These are phyloP conservation scores for Archivesica marissinica DNA, from an alignment of 1,140 invertebrate genomes.

Conservation along the genomic window DNA sequence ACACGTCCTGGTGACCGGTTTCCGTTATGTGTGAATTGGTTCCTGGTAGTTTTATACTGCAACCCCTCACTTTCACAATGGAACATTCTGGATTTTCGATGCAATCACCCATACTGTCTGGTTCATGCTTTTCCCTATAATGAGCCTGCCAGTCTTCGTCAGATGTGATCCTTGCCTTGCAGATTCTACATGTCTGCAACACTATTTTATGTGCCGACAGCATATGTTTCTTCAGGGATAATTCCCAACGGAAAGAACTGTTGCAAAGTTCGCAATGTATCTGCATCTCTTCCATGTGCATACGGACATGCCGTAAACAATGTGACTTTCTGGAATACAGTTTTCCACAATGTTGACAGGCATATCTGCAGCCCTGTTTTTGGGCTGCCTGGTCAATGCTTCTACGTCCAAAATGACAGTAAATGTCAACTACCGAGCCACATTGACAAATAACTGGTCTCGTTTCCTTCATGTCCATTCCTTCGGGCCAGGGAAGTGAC, in stretches of 20 bases:
- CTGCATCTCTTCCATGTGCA: not conserved
- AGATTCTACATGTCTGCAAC: not conserved
- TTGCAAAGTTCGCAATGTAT: not conserved
- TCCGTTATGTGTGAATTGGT: too few relatives aligned
- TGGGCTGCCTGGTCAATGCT: not conserved
- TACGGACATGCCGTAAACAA: constrained; percentile 6
- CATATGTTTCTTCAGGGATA: not conserved
- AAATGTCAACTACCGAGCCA: constrained; percentile 33
- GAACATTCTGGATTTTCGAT: too few relatives aligned
- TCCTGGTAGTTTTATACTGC: too few relatives aligned
- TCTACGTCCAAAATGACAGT: constrained; percentile 21
- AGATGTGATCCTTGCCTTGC: not conserved
- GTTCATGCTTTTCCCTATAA: not conserved
- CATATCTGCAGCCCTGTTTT: constrained; percentile 25
- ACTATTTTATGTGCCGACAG: not conserved
- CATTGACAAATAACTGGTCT: constrained; percentile 32
- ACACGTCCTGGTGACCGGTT: too few relatives aligned
- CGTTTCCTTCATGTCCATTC: not conserved
- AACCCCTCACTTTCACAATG: too few relatives aligned
- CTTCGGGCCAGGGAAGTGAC: constrained; percentile 29
- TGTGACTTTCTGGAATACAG: not conserved
- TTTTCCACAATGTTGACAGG: constrained; percentile 47
- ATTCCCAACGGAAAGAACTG: not conserved
- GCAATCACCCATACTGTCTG: not conserved
- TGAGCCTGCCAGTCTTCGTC: not conserved